phyloP scores from a whole-genome alignment of 2,888 invertebrate genomes.

The Ethmia dodecea region DNA sequence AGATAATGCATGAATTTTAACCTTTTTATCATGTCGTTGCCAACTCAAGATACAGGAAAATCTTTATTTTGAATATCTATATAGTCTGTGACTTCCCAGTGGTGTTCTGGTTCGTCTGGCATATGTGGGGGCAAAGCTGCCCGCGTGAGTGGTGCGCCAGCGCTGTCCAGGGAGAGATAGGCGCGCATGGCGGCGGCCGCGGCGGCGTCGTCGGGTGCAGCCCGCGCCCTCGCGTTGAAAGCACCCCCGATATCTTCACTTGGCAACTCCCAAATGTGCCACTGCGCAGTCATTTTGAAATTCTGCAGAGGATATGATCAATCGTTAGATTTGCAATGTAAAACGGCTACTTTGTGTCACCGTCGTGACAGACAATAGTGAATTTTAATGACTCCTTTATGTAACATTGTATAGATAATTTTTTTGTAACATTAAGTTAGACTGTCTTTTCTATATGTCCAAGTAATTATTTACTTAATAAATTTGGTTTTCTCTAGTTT shows the following conservation, averaged over 20 bases:
- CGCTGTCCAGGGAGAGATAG: conserved; percentile 79
- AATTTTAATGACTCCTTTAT: too few relatives aligned
- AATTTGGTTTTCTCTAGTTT: too few relatives aligned
- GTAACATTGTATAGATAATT: too few relatives aligned
- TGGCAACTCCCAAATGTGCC: conserved; percentile 65
- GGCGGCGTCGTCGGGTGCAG: conserved; percentile 66
- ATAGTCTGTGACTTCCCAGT: conserved; percentile 84
- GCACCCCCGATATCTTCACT: conserved; percentile 78
- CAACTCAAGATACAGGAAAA: too few relatives aligned
- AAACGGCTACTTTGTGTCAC: too few relatives aligned
- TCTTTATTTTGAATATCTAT: too few relatives aligned
- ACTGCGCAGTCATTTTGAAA: conserved; percentile 78
- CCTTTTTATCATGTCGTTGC: too few relatives aligned
- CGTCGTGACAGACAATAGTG: too few relatives aligned
- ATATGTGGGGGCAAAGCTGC: conserved; percentile 70
- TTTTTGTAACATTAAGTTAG: too few relatives aligned
- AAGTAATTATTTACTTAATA: too few relatives aligned
- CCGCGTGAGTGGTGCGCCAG: conserved; percentile 79
- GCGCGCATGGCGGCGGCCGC: conserved; percentile 71
- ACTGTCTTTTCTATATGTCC: too few relatives aligned
- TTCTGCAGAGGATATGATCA: conserved; percentile 48
- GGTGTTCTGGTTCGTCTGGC: conserved; percentile 71
- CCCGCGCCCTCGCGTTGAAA: conserved; percentile 78
- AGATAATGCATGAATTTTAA: too few relatives aligned
- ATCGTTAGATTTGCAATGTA: background rate